A percentile compares a stretch with the other conserved stretches of the same genome.
Conservation (phyloP, 1,140 invertebrate species). For the Helicoverpa armigera region DNA sequence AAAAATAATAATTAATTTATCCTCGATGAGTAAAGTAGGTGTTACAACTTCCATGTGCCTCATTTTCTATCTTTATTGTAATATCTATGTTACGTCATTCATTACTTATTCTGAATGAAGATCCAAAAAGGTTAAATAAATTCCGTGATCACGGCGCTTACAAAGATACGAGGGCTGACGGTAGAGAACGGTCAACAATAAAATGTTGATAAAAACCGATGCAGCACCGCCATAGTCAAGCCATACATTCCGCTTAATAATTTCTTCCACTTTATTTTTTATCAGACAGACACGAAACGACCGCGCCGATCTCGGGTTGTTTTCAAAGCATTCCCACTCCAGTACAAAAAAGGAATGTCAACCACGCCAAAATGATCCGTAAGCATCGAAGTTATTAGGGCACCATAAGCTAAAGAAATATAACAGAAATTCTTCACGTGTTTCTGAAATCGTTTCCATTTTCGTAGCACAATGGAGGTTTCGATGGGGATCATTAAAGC, state of each 20-base stretch:
- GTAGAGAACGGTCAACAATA: conserved; percentile 35
- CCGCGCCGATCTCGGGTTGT: conserved; percentile 46
- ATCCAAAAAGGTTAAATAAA: conserved; percentile 55
- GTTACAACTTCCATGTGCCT: too few relatives aligned
- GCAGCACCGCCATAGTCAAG: conserved; percentile 48
- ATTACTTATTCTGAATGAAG: conserved; percentile 56
- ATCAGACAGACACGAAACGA: conserved; percentile 49
- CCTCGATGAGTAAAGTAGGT: too few relatives aligned
- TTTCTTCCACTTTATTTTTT: conserved; percentile 65
- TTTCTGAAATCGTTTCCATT: conserved; percentile 72
- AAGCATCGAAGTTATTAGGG: conserved; percentile 79
- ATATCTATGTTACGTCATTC: conserved; percentile 51
- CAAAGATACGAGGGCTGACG: conserved; percentile 1
- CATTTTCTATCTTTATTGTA: too few relatives aligned
- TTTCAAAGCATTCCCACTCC: conserved; percentile 50
- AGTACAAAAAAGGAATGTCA: conserved; percentile 77
- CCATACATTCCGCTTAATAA: conserved; percentile 62
- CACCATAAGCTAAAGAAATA: conserved; percentile 77
- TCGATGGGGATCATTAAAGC: conserved; percentile 62
- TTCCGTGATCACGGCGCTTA: conserved; percentile 3
- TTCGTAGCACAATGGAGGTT: conserved; percentile 63
- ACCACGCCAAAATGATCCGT: conserved; percentile 84
- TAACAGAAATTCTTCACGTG: conserved; percentile 73
- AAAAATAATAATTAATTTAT: too few relatives aligned
- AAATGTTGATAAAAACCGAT: conserved; percentile 58